Percentiles rank a stretch among this genome's conserved stretches.
Evolutionary conservation across 23 tunicate species (phyloP).

Genomic region (Styela clava): DNA sequence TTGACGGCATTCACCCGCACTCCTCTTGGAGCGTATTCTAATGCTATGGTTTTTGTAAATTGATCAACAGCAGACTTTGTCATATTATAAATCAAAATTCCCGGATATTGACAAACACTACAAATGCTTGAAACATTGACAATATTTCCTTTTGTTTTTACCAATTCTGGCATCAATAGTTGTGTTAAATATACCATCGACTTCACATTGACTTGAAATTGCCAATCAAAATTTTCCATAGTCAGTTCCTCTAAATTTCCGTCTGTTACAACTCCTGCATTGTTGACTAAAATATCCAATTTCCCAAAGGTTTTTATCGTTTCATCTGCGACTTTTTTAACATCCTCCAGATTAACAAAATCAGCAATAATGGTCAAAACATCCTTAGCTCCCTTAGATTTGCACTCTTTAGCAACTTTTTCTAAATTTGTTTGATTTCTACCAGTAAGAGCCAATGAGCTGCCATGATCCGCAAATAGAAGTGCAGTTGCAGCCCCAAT

Average conservation of each 20-base stretch:
- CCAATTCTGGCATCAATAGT: conserved; percentile 46
- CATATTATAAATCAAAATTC: conserved; percentile 37
- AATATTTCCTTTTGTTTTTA: conserved; percentile 34
- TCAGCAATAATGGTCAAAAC: conserved; percentile 9
- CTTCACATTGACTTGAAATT: conserved; percentile 29
- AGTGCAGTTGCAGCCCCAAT: conserved; percentile 11
- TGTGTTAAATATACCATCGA: conserved; percentile 26
- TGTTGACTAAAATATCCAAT: conserved; percentile 11
- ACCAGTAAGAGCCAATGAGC: not conserved
- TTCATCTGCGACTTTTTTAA: not conserved
- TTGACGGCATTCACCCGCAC: conserved; percentile 17
- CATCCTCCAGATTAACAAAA: not conserved
- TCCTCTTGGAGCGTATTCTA: conserved; percentile 30
- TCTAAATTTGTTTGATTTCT: not conserved
- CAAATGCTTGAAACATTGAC: conserved; percentile 60
- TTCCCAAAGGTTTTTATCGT: not conserved
- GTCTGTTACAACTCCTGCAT: not conserved
- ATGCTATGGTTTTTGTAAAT: conserved; percentile 24
- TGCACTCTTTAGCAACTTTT: not conserved
- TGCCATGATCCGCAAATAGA: not conserved
- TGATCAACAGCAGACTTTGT: conserved; percentile 57
- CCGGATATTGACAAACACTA: conserved; percentile 34
- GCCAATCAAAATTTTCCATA: conserved; percentile 14
- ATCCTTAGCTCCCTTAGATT: conserved; percentile 2
- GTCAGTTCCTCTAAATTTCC: not conserved